Base-by-base conservation (phyloP, 2,888 invertebrate species). In the Leucophora obtusa region DNA sequence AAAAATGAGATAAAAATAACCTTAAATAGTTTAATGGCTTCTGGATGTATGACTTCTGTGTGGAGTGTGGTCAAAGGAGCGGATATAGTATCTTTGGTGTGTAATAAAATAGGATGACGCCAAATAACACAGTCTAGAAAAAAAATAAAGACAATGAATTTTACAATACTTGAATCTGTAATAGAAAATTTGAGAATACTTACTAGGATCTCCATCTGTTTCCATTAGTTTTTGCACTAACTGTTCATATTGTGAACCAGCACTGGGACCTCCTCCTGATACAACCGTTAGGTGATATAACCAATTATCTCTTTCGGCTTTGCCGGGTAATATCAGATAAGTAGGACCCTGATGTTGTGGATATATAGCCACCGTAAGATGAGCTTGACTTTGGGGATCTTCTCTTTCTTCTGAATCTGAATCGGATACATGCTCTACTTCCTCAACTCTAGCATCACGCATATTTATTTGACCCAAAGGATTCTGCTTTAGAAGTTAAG, bases 181-280 rank as follows among this genome's bases (percentile, higher is more conserved):
- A n/a, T 21, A 7, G 28, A 28, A 33, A 58, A 9, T 70, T 17
- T 43, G 14, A 53, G 14, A 17, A 51, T 33, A 91, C 93, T 92
- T 89, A 95, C 96, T 96, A 14, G 97, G 94, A 91, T 98, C 97
- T 0, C 97, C 98, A 86, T 98, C 97, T 50, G 96, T 96, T 90
- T 98, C 97, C 98, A 98, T 98, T 38, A 99, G 92, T 89, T 97
- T 97, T 90, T 98, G 97, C 54, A 98, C 94, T 15, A 98, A 92
- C 88, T 98, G 97, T 89, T 99, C 99, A 89, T 97, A 98, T 88
- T 98, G 97, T 0, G 98, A 98, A 63, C 98, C 98, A 53, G 95
- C 96, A 87, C 95, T 96, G 5, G 96, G 94, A 0, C 96, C 96
- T 6, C 96, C 97, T 4, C 97, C 97, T 71, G 97, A 97, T 0